Conservation (phyloP, 2,113 vertebrate genomes). For the Dipodomys ordii region DNA sequence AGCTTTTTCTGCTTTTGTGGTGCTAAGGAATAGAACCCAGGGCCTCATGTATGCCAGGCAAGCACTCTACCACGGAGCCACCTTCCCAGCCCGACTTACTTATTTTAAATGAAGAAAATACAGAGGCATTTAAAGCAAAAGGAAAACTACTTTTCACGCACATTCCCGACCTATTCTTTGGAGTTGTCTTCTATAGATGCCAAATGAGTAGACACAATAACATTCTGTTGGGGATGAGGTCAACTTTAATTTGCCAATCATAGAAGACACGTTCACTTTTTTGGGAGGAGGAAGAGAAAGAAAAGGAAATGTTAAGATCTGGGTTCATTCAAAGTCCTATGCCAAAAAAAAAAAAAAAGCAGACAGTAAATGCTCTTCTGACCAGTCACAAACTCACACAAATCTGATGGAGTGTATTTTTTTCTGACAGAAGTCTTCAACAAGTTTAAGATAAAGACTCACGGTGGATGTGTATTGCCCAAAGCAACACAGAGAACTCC, state of each 20-base stretch:
- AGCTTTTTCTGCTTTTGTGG: too few relatives aligned
- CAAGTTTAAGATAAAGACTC: background rate
- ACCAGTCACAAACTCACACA: background rate
- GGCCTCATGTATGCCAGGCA: too few relatives aligned
- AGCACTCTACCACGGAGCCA: too few relatives aligned
- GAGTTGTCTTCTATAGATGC: background rate
- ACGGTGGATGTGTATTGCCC: background rate
- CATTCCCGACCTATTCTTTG: background rate
- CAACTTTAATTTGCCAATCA: background rate
- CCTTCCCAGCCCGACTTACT: background rate
- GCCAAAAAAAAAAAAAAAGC: background rate
- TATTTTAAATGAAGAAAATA: constrained; percentile 4
- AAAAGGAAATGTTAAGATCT: background rate
- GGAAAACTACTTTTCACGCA: background rate
- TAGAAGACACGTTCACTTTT: background rate
- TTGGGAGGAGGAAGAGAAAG: rapidly evolving
- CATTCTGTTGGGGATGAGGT: background rate
- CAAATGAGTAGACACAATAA: background rate
- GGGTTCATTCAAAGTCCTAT: background rate
- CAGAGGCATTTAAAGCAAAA: background rate
- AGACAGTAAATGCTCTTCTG: background rate
- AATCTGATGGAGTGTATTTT: too few relatives aligned
- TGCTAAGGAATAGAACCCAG: too few relatives aligned
- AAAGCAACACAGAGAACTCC: background rate
- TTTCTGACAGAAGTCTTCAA: background rate